Percentiles rank a stretch among this genome's conserved stretches.
These are phyloP conservation scores for Scaptodrosophila lebanonensis DNA, from an alignment of 1,140 invertebrate genomes.

Conservation along the genomic window DNA sequence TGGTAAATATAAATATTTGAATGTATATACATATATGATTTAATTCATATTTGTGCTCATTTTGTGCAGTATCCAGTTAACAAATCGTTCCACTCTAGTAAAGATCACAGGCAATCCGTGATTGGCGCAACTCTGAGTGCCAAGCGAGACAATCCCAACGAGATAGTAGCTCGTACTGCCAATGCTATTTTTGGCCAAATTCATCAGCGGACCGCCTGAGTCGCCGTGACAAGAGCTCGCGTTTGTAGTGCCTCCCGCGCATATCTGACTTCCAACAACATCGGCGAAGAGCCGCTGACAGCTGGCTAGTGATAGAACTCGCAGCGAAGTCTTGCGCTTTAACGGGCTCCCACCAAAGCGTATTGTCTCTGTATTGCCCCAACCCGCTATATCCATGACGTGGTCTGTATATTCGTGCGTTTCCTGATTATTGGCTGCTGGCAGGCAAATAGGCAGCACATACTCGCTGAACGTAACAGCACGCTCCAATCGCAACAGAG, in stretches of 20 bases:
- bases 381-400: conserved; percentile 44
- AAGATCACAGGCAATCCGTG: conserved; percentile 33
- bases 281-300: conserved; percentile 13
- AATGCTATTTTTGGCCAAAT: conserved; percentile 2
- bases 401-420: conserved; percentile 19
- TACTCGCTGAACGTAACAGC: conserved; percentile 19
- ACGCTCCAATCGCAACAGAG: conserved; percentile 20
- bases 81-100: conserved; percentile 41
- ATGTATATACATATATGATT: conserved; percentile 5
- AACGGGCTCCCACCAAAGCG: conserved; percentile 16
- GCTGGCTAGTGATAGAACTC: conserved; percentile 1
- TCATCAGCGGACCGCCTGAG: conserved; percentile 46
- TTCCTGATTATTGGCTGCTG: not conserved
- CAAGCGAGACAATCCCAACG: conserved; percentile 36
- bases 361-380: conserved; percentile 36
- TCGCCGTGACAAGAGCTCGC: conserved; percentile 35
- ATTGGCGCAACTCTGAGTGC: conserved; percentile 13
- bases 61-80: conserved; percentile 23
- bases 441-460: conserved; percentile 42
- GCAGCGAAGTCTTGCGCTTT: conserved; percentile 26
- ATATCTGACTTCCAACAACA: conserved; percentile 23
- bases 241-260: conserved; percentile 24
- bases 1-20: conserved; percentile 9
- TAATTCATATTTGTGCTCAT: conserved; percentile 10
- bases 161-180: conserved; percentile 14